Conservation (phyloP, 2,888 invertebrate genomes). For the Ormyrus thymus region DNA sequence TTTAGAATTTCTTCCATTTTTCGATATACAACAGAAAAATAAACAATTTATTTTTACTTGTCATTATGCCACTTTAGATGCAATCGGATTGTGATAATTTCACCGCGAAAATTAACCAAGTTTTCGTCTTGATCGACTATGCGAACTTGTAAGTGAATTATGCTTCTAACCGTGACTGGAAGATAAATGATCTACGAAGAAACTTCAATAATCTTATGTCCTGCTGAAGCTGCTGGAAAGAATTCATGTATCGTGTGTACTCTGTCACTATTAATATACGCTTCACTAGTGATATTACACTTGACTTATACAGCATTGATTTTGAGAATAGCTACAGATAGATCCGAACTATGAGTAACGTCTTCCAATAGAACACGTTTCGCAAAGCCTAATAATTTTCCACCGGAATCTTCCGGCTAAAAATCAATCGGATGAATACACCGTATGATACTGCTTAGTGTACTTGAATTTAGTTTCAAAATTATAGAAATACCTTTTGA, state of each 20-base stretch:
- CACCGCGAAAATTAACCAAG: not conserved
- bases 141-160: not conserved
- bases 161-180: not conserved
- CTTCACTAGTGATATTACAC: constrained; percentile 49
- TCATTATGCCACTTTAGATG: not conserved
- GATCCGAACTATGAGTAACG: not conserved
- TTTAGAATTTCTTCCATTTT: too few species aligned
- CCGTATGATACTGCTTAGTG: too few species aligned
- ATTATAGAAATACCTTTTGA: too few species aligned
- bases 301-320: constrained; percentile 43
- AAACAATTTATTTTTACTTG: too few species aligned
- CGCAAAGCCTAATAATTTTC: not conserved
- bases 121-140: not conserved
- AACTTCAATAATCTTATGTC: constrained; percentile 1
- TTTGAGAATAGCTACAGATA: constrained; percentile 31
- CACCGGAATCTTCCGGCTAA: not conserved
- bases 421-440: too few species aligned
- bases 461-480: too few species aligned
- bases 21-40: too few species aligned
- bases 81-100: not conserved
- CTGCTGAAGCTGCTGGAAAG: constrained; percentile 27
- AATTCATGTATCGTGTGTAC: constrained; percentile 49
- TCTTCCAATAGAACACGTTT: not conserved
- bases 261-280: constrained; percentile 36
- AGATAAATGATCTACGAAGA: not conserved